phyloP scores from a whole-genome alignment of 2,797 vertebrate species.

The Eospalax fontanierii region DNA sequence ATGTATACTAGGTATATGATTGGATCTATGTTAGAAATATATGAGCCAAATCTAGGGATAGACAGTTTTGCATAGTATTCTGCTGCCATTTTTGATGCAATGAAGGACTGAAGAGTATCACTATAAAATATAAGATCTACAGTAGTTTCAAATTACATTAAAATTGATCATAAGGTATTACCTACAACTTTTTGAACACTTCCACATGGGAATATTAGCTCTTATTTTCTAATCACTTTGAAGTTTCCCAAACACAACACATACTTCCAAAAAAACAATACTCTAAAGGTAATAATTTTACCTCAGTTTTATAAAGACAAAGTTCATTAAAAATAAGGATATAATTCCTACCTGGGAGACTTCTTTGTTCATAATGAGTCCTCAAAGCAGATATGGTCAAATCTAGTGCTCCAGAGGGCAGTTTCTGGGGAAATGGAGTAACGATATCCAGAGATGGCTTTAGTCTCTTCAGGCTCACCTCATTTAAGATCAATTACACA shows the following conservation, averaged over 20 bases:
- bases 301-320: conserved; percentile 37
- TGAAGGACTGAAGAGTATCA: not conserved
- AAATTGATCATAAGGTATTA: not conserved
- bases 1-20: not conserved
- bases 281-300: conserved; percentile 17
- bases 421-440: not conserved
- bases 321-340: conserved; percentile 60
- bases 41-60: not conserved
- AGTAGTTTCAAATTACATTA: not conserved
- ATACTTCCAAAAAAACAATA: conserved; percentile 30
- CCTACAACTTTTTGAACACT: not conserved
- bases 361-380: conserved; percentile 83
- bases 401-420: conserved; percentile 19
- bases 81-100: not conserved
- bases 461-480: conserved; percentile 55
- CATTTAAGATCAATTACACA: conserved; percentile 61
- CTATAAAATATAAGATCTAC: not conserved
- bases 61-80: not conserved
- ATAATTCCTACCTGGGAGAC: conserved; percentile 80
- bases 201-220: conserved; percentile 12
- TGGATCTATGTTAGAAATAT: not conserved
- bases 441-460: conserved; percentile 59
- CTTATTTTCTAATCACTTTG: conserved; percentile 41
- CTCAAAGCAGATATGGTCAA: conserved; percentile 72
- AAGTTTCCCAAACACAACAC: conserved; percentile 44